Conservation (phyloP, 2,113 vertebrate species). For the Tragelaphus imberbis region DNA sequence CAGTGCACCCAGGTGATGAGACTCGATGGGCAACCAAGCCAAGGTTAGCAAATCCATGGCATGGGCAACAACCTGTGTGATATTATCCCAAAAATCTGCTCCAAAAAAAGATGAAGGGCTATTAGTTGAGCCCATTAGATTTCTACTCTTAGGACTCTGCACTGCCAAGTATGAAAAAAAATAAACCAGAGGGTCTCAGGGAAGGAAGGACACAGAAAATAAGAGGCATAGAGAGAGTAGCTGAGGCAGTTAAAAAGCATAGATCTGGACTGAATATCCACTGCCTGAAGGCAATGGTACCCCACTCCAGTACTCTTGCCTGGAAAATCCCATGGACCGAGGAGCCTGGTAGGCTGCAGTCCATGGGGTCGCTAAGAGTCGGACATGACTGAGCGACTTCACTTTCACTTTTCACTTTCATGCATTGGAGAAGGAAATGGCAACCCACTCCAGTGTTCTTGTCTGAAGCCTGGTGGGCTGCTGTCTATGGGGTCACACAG, state of each 20-base stretch:
- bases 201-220: too few species aligned
- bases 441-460: neutral
- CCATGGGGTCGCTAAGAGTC: neutral
- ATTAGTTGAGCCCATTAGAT: too few species aligned
- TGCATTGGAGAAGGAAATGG: neutral
- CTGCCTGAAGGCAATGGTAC: too few species aligned
- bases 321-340: neutral
- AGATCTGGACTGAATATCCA: too few species aligned
- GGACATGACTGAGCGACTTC: accelerated
- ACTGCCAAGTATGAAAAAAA: too few species aligned
- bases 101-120: too few species aligned
- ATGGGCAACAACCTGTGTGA: neutral
- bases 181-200: too few species aligned
- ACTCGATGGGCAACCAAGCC: neutral
- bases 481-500: neutral
- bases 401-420: neutral
- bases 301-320: neutral
- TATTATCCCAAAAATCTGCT: neutral
- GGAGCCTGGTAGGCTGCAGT: neutral
- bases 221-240: too few species aligned
- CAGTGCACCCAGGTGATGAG: neutral
- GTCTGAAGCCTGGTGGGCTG: neutral
- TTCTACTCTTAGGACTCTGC: too few species aligned
- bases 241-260: too few species aligned
- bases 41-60: neutral